phyloP scores from a whole-genome alignment of 2,113 vertebrate genomes.

The Gavia stellata region DNA sequence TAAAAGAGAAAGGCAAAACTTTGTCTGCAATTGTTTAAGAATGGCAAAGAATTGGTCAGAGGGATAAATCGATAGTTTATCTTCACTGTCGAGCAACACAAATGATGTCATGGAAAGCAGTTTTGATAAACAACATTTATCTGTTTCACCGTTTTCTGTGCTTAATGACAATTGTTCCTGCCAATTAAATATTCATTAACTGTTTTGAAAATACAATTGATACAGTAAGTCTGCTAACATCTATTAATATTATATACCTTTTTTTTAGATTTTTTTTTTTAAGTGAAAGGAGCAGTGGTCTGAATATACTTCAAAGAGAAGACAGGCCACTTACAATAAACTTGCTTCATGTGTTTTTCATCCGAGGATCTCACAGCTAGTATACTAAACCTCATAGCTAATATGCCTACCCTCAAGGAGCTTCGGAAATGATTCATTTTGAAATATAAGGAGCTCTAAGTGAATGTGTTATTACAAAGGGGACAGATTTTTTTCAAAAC shows the following conservation, averaged over 20 bases:
- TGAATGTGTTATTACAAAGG: neutral
- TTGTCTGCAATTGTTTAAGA: neutral
- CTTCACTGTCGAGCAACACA: neutral
- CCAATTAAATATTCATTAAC: conserved; percentile 31
- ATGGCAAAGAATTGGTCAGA: neutral
- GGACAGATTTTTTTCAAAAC: neutral
- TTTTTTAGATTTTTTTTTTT: neutral
- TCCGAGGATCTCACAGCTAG: neutral
- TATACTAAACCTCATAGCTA: neutral
- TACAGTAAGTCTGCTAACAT: neutral
- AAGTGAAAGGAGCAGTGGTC: neutral
- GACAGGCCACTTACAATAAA: neutral
- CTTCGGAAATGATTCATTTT: neutral
- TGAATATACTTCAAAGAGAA: neutral
- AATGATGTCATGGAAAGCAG: neutral
- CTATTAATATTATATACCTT: neutral
- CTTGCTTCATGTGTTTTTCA: neutral
- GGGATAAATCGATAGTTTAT: neutral
- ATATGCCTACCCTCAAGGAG: neutral
- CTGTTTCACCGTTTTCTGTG: conserved; percentile 22
- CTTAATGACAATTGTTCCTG: conserved; percentile 27
- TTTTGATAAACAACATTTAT: conserved; percentile 40
- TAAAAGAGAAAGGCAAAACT: neutral
- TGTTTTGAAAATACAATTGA: conserved; percentile 36
- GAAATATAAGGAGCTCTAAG: neutral